phyloP scores from a whole-genome alignment of 2,797 vertebrate species.

The Eulemur coronatus region DNA sequence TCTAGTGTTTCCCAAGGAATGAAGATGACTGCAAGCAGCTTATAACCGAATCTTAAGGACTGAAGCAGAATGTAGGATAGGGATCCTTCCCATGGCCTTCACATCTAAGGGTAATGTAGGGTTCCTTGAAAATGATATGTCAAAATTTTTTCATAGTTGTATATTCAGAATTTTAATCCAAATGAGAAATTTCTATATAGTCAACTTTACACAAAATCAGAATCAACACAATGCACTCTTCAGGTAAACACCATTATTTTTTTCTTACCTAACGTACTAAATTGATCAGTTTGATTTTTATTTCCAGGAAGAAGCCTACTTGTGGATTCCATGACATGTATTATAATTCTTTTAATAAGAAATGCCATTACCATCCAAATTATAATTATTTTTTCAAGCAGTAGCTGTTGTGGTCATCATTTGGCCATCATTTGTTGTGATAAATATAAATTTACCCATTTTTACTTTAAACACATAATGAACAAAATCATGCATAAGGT shows the following conservation, averaged over 20 bases:
- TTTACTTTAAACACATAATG: neutral
- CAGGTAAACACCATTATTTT: neutral
- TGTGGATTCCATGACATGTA: neutral
- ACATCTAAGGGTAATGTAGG: neutral
- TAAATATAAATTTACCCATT: neutral
- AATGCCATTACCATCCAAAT: conserved; percentile 7
- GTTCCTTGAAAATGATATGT: conserved; percentile 22
- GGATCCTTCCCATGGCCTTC: conserved; percentile 8
- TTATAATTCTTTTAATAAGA: conserved; percentile 30
- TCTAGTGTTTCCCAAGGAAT: neutral
- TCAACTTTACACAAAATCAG: neutral
- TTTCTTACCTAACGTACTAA: conserved; percentile 1
- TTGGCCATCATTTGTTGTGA: neutral
- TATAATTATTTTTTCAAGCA: conserved; percentile 11
- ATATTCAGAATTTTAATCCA: conserved; percentile 35
- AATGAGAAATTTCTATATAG: neutral
- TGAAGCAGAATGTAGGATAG: neutral
- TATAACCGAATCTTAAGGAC: conserved; percentile 14
- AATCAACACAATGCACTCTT: neutral
- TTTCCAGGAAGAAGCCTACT: conserved; percentile 47
- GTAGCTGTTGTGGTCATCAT: neutral
- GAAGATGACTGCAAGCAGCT: neutral
- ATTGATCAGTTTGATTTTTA: conserved; percentile 27
- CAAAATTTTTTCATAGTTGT: neutral
- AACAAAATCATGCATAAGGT: neutral